phyloP scores from a whole-genome alignment of 2,797 vertebrate genomes.

The Centropyge bicolor region DNA sequence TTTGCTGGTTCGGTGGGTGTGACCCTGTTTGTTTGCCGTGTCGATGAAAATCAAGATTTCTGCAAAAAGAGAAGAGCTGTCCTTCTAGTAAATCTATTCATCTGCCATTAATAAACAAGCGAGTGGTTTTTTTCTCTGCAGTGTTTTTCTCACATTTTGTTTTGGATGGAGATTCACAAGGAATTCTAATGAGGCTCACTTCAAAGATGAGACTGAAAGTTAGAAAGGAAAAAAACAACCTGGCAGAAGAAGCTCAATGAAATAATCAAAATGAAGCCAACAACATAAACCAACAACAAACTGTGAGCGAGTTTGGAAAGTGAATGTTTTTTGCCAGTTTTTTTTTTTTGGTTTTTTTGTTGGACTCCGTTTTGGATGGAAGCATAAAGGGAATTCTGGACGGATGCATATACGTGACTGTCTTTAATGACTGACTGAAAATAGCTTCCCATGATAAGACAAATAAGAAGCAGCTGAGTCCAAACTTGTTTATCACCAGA shows the following conservation, averaged over 20 bases:
- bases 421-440: slow-evolving; percentile 28
- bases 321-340: slow-evolving; percentile 15
- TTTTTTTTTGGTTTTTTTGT: slow-evolving; percentile 30
- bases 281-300: slow-evolving; percentile 19
- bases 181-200: slow-evolving; percentile 32
- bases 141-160: slow-evolving; percentile 1
- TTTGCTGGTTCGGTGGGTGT: slow-evolving; percentile 17
- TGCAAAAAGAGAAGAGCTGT: neutral
- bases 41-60: slow-evolving; percentile 1
- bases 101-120: neutral
- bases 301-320: slow-evolving; percentile 16
- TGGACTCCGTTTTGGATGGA: slow-evolving; percentile 25
- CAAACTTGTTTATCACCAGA: neutral
- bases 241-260: neutral
- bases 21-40: slow-evolving; percentile 7
- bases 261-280: slow-evolving; percentile 11
- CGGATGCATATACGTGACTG: neutral
- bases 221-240: neutral
- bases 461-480: slow-evolving; percentile 6
- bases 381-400: slow-evolving; percentile 27
- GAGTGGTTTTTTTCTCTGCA: neutral
- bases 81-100: slow-evolving; percentile 14
- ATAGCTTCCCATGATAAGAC: slow-evolving; percentile 18
- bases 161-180: slow-evolving; percentile 25
- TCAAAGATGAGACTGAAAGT: slow-evolving; percentile 30